Base-by-base conservation (phyloP, 1,140 invertebrate species). In the Pteromalus puparum region DNA sequence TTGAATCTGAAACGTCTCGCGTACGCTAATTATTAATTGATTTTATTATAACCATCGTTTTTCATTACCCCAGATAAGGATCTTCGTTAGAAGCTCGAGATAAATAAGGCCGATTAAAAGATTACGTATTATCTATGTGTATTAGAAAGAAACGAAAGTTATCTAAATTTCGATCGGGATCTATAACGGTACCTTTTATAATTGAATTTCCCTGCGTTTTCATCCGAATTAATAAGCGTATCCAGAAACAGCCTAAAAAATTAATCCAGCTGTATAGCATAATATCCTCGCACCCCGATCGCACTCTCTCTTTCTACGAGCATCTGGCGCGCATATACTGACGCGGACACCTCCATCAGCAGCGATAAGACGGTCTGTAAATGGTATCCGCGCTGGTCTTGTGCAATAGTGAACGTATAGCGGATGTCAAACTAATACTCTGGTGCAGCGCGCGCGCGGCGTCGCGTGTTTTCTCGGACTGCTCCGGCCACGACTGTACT, bases 401-500 rank as follows among this genome's bases (percentile, higher is more conserved):
- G 90, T 90, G 90, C 90, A 91, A 91, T 90, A 91, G 90, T 91
- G 90, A 91, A 90, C 88, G 91, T 90, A 90, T 88, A 90, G 88
- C 89, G 90, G 90, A 91, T 91, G 90, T 91, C 90, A 91, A 90
- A 88, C 87, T 42, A 42, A 34, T 42, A 42, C 38, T n/a, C n/a
- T n/a, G n/a, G n/a, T 87, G 53, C 76, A 2, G 46, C 34, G 70
- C 74, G n/a, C 38, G 6, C 34, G 42, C 72, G 42, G 48, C 24
- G 72, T 42, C 81, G 53, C 72, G 12, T 61, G 73, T 81, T 73
- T 73, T 73, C 68, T 74, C 70, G 80, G 34, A 46, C 68, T 73
- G 12, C 21, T 7, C 12, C 15, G 5, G 65, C 61, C 9, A n/a
- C n/a, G 15, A 30, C 68, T 28, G 7, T 70, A 30, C 30, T 24